A percentile compares a stretch with the other conserved stretches of the same genome.
phyloP scores from a whole-genome alignment of 2,113 vertebrate genomes.

The Microcebus murinus region DNA sequence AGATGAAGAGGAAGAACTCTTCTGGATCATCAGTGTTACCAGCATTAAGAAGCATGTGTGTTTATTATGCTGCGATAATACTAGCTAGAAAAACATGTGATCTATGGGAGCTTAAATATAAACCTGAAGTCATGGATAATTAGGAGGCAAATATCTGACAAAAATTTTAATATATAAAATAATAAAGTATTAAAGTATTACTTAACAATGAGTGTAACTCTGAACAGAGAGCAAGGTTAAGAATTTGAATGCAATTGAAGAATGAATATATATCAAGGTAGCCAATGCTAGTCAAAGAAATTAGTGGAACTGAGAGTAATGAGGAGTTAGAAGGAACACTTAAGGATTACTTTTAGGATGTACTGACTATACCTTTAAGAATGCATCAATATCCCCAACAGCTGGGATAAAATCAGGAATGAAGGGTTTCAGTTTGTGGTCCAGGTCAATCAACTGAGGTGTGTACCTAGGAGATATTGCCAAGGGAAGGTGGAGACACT shows the following conservation, averaged over 20 bases:
- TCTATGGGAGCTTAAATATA: background rate
- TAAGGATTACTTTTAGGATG: background rate
- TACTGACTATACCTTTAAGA: slow-evolving; percentile 91
- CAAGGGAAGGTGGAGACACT: background rate
- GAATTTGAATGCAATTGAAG: background rate
- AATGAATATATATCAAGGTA: slow-evolving; percentile 14
- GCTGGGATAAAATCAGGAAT: slow-evolving; percentile 98
- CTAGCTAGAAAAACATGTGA: background rate
- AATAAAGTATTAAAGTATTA: background rate
- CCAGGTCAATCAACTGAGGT: slow-evolving; percentile 91
- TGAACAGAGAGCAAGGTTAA: slow-evolving; percentile 30
- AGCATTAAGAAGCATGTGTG: background rate
- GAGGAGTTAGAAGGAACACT: background rate
- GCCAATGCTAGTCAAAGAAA: background rate
- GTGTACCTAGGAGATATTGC: slow-evolving; percentile 88
- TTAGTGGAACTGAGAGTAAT: background rate
- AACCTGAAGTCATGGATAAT: background rate
- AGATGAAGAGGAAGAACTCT: background rate
- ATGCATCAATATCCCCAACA: slow-evolving; percentile 98
- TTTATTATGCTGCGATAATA: background rate
- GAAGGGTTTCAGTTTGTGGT: slow-evolving; percentile 96
- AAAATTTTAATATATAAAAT: background rate
- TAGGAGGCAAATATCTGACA: slow-evolving; percentile 7
- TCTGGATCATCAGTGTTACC: background rate
- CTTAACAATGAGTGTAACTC: background rate